Conservation (phyloP, 1,140 invertebrate genomes). For the Euborellia annulipes region DNA sequence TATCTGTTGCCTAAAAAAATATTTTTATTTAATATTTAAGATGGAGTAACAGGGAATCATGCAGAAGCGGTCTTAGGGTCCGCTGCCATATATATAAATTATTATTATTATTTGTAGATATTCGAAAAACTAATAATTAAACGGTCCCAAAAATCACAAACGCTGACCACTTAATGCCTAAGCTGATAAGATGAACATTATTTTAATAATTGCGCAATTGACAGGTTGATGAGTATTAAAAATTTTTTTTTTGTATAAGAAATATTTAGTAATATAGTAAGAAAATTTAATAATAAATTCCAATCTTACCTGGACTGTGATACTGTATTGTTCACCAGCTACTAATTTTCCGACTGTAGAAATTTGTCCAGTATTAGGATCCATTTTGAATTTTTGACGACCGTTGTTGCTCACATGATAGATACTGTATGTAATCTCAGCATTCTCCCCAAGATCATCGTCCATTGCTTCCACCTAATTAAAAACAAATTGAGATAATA, state of each 20-base stretch:
- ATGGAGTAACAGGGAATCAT: too few relatives aligned
- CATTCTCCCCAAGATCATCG: constrained; percentile 70
- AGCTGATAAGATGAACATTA: too few relatives aligned
- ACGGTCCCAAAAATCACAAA: neutral
- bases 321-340: constrained; percentile 74
- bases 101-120: neutral
- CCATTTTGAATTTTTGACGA: constrained; percentile 65
- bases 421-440: constrained; percentile 63
- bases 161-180: too few relatives aligned
- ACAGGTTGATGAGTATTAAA: too few relatives aligned
- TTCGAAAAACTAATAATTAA: neutral
- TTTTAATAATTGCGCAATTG: too few relatives aligned
- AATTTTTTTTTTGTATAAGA: too few relatives aligned
- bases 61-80: too few relatives aligned
- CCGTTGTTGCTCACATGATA: constrained; percentile 84
- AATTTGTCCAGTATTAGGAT: constrained; percentile 60
- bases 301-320: constrained; percentile 71
- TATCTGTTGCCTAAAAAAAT: constrained; percentile 30
- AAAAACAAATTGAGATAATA: neutral
- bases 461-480: constrained; percentile 57
- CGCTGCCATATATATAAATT: constrained; percentile 8
- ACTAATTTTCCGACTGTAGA: constrained; percentile 46
- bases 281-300: too few relatives aligned
- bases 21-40: too few relatives aligned
- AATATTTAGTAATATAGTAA: too few relatives aligned